Evolutionary conservation across 2,888 invertebrate species (phyloP).

Genomic region (Trissolcus brochymenae): DNA sequence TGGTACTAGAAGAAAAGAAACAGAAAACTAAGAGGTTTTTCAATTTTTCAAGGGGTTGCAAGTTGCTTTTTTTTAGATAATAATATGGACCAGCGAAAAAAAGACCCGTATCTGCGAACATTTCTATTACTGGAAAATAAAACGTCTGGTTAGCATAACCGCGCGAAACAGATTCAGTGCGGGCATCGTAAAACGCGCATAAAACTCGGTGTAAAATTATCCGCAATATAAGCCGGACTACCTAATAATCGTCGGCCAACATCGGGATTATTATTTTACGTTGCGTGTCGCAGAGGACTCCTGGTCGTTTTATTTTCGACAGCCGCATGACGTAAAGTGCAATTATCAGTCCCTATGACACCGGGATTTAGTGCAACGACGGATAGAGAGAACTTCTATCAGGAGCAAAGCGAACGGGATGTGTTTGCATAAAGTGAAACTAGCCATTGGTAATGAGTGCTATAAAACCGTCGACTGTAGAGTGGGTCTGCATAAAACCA

Average conservation of each 20-base stretch:
- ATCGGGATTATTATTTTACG: conserved; percentile 44
- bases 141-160: not conserved
- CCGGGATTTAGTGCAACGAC: conserved; percentile 20
- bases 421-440: conserved; percentile 54
- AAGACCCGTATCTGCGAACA: too few relatives aligned
- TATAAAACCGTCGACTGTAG: conserved; percentile 45
- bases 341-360: conserved; percentile 36
- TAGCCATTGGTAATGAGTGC: conserved; percentile 50
- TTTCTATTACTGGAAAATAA: too few relatives aligned
- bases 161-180: conserved; percentile 23
- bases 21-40: too few relatives aligned
- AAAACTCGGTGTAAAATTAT: conserved; percentile 48
- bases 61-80: too few relatives aligned
- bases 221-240: conserved; percentile 46
- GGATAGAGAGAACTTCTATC: conserved; percentile 14
- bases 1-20: too few relatives aligned
- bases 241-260: conserved; percentile 39
- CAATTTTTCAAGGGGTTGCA: too few relatives aligned
- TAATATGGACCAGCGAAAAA: too few relatives aligned
- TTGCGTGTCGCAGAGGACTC: conserved; percentile 24
- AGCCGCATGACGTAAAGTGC: conserved; percentile 24
- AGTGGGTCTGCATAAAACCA: conserved; percentile 51
- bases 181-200: conserved; percentile 41
- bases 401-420: conserved; percentile 23
- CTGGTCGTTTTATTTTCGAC: conserved; percentile 32